Percentiles rank a stretch among this genome's conserved stretches.
These are phyloP conservation scores for Arvicola amphibius DNA, from an alignment of 2,797 vertebrate genomes.

Conservation along the genomic window DNA sequence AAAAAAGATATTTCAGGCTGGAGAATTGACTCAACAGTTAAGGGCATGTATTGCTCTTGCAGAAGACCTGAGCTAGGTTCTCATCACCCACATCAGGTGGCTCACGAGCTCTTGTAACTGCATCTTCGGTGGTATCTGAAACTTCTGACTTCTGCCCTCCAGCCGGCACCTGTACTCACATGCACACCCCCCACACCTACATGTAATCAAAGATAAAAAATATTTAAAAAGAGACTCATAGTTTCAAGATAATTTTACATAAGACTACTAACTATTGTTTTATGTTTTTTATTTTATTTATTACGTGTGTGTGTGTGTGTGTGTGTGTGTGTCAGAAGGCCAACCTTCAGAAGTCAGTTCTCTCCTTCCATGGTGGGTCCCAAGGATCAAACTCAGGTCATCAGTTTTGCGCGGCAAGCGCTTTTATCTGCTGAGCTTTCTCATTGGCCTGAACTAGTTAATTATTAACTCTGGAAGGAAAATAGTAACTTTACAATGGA, in stretches of 20 bases:
- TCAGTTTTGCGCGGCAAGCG: neutral
- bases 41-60: neutral
- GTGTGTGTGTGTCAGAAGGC: neutral
- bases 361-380: neutral
- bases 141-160: neutral
- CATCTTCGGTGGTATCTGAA: neutral
- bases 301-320: neutral
- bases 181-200: neutral
- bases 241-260: neutral
- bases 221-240: neutral
- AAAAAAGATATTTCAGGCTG: neutral
- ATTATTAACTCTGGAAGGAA: neutral
- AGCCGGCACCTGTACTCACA: neutral
- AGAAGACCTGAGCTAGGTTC: neutral
- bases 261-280: neutral
- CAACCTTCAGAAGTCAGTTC: neutral
- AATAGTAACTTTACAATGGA: neutral
- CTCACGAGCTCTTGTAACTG: neutral
- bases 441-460: neutral
- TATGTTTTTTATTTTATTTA: neutral
- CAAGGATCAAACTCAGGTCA: neutral
- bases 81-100: neutral
- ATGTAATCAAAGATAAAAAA: neutral
- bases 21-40: neutral
- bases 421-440: neutral